phyloP scores from a whole-genome alignment of 2,113 vertebrate genomes.

The Microcebus tavaratra region DNA sequence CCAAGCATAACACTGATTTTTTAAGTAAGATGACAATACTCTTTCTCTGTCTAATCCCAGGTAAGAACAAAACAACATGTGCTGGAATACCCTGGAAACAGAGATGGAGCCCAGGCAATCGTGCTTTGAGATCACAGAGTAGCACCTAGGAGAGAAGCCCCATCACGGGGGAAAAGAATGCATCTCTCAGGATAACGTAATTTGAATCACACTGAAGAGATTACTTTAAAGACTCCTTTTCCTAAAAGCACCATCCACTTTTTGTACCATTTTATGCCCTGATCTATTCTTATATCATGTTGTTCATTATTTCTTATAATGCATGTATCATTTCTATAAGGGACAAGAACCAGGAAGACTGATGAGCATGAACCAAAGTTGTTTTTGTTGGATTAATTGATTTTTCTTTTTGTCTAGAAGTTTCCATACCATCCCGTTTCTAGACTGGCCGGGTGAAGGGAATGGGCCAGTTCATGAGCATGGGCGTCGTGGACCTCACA shows the following conservation, averaged over 20 bases:
- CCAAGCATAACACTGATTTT: neutral
- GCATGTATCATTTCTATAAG: neutral
- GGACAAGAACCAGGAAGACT: neutral
- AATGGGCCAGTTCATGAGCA: neutral
- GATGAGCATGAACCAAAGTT: neutral
- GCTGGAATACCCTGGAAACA: neutral
- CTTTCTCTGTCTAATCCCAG: neutral
- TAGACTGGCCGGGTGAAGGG: neutral
- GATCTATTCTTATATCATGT: neutral
- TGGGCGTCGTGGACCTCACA: neutral
- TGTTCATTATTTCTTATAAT: slow-evolving; percentile 26
- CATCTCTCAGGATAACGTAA: neutral
- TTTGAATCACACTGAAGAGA: neutral
- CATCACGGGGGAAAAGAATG: neutral
- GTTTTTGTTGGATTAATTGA: neutral
- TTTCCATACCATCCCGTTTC: neutral
- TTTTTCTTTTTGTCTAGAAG: neutral
- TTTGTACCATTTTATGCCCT: neutral
- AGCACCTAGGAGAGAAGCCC: neutral
- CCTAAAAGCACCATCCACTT: slow-evolving; percentile 13
- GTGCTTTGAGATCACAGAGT: neutral
- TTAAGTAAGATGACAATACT: neutral
- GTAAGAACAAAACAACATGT: neutral
- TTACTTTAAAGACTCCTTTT: neutral
- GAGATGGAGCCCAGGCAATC: neutral